phyloP scores from a whole-genome alignment of 2,113 vertebrate genomes.

The Halichoerus grypus region DNA sequence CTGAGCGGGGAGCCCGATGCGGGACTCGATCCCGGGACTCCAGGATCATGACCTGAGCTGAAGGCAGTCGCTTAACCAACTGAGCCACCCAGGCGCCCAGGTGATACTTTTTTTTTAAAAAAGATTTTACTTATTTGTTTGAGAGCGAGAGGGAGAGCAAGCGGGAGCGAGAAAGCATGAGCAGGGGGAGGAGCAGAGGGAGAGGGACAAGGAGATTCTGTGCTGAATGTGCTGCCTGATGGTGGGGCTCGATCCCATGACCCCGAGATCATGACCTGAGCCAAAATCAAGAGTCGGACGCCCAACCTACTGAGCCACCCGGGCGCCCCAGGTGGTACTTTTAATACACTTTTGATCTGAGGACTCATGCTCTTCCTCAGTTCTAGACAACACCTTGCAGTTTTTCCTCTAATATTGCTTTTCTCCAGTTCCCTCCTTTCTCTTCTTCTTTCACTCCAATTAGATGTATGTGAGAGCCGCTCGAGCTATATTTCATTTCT shows the following conservation, averaged over 20 bases:
- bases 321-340: not conserved
- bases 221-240: not conserved
- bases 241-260: not conserved
- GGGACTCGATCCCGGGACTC: too few species aligned
- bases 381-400: not conserved
- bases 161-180: not conserved
- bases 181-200: not conserved
- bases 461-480: not conserved
- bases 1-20: too few species aligned
- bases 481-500: not conserved
- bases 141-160: not conserved
- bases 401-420: not conserved
- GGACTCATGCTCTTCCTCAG: not conserved
- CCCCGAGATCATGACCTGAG: not conserved
- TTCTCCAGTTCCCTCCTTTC: not conserved
- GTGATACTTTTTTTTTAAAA: not conserved
- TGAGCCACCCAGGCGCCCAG: too few species aligned
- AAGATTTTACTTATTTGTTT: not conserved
- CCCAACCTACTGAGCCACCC: not conserved
- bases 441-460: not conserved
- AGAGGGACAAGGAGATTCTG: not conserved
- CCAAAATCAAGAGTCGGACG: not conserved
- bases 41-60: too few species aligned
- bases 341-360: not conserved
- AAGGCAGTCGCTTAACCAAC: too few species aligned